A percentile compares a stretch with the other conserved stretches of the same genome.
Evolutionary conservation across 2,888 invertebrate species (phyloP).

Genomic region (Drosophila monieri): DNA sequence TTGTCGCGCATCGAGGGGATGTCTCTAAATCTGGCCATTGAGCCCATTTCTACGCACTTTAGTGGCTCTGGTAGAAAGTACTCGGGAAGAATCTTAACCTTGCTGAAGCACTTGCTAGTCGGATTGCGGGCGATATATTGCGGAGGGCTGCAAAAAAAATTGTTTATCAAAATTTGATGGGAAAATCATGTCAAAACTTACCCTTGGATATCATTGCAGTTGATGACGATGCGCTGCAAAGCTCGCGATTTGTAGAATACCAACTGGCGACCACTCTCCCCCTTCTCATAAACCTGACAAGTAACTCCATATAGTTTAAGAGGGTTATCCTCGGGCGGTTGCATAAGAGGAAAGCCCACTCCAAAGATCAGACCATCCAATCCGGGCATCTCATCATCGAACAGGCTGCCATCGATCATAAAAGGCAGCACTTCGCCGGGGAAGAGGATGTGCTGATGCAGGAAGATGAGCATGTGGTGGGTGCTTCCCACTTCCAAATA

Average conservation of each 20-base stretch:
- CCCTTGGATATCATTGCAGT: conserved; percentile 78
- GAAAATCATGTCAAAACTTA: conserved; percentile 32
- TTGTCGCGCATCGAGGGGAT: conserved; percentile 81
- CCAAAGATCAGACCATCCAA: conserved; percentile 82
- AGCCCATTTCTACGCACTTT: conserved; percentile 84
- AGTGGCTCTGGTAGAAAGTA: conserved; percentile 86
- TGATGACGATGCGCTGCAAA: conserved; percentile 88
- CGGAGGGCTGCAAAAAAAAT: conserved; percentile 63
- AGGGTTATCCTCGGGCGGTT: conserved; percentile 57
- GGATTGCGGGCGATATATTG: conserved; percentile 80
- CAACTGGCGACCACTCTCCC: conserved; percentile 76
- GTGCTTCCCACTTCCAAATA: conserved; percentile 86
- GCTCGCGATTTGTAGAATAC: conserved; percentile 90
- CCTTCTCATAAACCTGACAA: conserved; percentile 83
- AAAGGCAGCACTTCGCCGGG: conserved; percentile 93
- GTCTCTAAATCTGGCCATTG: conserved; percentile 84
- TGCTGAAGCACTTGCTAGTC: conserved; percentile 85
- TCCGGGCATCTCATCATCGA: conserved; percentile 74
- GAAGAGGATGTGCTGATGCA: conserved; percentile 87
- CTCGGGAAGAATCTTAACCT: conserved; percentile 89
- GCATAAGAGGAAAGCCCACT: conserved; percentile 80
- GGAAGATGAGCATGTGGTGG: conserved; percentile 86
- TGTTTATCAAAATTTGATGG: neutral
- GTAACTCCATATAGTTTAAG: conserved; percentile 81
- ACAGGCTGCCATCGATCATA: conserved; percentile 85